These are phyloP conservation scores for Rhynchophorus ferrugineus DNA, from an alignment of 1,140 invertebrate genomes.

Conservation along the genomic window DNA sequence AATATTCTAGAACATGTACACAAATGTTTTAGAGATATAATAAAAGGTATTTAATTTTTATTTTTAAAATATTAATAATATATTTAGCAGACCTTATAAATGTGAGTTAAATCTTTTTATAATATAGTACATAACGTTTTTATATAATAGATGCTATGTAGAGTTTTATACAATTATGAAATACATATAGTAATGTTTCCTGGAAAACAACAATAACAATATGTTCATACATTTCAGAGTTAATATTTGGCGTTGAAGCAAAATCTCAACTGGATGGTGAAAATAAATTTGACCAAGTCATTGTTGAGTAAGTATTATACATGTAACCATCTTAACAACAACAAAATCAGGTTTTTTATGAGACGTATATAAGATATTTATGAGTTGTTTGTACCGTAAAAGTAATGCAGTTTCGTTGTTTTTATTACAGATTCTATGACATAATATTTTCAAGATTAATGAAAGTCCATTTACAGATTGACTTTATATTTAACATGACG, in stretches of 20 bases:
- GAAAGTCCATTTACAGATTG: conserved; percentile 14
- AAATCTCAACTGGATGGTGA: conserved; percentile 7
- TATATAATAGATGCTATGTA: too few species aligned
- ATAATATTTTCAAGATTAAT: conserved; percentile 13
- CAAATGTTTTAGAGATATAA: conserved; percentile 13
- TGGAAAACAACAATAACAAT: too few species aligned
- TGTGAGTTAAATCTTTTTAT: too few species aligned
- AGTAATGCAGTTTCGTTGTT: too few species aligned
- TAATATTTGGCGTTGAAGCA: conserved; percentile 7
- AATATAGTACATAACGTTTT: too few species aligned
- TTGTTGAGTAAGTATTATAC: conserved; percentile 11
- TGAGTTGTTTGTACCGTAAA: too few species aligned
- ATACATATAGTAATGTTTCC: too few species aligned
- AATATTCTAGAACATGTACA: conserved; percentile 12
- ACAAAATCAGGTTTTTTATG: neutral
- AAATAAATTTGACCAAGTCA: neutral
- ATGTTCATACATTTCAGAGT: conserved; percentile 13
- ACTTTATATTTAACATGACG: conserved; percentile 16
- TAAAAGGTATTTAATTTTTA: conserved; percentile 12
- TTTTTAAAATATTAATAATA: conserved; percentile 1
- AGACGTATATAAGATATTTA: too few species aligned
- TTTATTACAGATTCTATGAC: conserved; percentile 20
- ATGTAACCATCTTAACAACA: neutral
- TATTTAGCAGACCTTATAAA: too few species aligned
- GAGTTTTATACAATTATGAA: too few species aligned